Percentiles rank a stretch among this genome's conserved stretches.
These are phyloP conservation scores for Pseudopodoces humilis DNA, from an alignment of 2,113 vertebrate genomes.

Conservation along the genomic window DNA sequence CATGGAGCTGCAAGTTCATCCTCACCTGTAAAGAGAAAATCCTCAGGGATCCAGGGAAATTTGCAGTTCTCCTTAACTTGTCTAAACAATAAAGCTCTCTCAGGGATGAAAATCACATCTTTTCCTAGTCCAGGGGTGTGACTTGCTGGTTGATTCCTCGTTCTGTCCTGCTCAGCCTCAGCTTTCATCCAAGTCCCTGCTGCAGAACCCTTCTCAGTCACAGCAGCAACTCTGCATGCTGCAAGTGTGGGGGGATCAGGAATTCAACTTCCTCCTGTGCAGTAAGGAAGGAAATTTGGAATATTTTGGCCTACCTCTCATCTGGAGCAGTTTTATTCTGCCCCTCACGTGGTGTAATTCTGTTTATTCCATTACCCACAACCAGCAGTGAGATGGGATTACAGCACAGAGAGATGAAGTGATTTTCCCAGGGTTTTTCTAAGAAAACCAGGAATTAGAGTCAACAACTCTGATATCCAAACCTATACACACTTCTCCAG, in stretches of 20 bases:
- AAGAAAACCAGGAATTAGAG: not conserved
- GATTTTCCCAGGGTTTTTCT: not conserved
- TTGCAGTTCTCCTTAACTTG: not conserved
- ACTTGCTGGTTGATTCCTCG: not conserved
- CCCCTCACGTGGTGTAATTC: fast-evolving
- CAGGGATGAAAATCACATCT: not conserved
- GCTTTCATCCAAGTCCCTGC: not conserved
- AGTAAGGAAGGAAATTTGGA: not conserved
- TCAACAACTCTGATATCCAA: not conserved
- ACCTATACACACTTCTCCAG: not conserved
- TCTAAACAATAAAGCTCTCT: not conserved
- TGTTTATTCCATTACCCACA: not conserved
- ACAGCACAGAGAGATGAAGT: not conserved
- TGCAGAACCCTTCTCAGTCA: not conserved
- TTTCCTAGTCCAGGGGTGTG: not conserved
- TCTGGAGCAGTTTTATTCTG: not conserved
- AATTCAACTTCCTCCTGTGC: not conserved
- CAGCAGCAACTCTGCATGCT: not conserved
- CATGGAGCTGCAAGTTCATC: not conserved
- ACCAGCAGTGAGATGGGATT: not conserved
- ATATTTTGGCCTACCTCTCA: not conserved
- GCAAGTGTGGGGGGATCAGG: fast-evolving
- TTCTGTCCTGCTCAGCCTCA: not conserved
- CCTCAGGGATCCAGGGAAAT: not conserved
- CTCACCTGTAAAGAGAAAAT: not conserved